These are phyloP conservation scores for Matsumyia berberina DNA, from an alignment of 2,888 invertebrate species.

Conservation along the genomic window DNA sequence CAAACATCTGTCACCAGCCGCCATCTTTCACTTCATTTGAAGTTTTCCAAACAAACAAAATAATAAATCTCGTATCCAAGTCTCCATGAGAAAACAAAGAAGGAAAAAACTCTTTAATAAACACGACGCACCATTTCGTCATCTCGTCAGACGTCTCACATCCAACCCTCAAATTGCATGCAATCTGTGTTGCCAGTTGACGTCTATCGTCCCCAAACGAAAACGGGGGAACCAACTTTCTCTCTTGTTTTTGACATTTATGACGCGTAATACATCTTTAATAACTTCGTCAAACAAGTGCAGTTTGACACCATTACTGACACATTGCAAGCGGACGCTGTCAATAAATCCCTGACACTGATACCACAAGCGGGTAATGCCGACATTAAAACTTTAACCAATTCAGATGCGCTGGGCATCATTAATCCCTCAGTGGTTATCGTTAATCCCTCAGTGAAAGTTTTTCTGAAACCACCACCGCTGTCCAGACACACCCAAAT, in stretches of 20 bases:
- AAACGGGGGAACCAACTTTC: conserved; percentile 18
- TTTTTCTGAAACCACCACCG: not conserved
- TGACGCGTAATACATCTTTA: conserved; percentile 73
- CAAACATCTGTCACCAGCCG: conserved; percentile 50
- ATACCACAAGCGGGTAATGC: conserved; percentile 23
- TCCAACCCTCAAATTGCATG: conserved; percentile 39
- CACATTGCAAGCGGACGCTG: conserved; percentile 41
- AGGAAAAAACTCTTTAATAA: conserved; percentile 60
- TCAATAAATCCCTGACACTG: conserved; percentile 55
- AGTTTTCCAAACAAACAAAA: conserved; percentile 36
- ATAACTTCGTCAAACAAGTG: conserved; percentile 73
- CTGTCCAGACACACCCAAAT: conserved; percentile 44
- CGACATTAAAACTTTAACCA: conserved; percentile 42
- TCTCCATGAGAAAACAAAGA: not conserved
- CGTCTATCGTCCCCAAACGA: not conserved
- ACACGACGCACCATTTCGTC: conserved; percentile 69
- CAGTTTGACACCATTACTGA: conserved; percentile 47
- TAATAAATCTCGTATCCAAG: conserved; percentile 48
- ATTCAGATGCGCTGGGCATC: conserved; percentile 46
- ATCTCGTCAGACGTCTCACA: conserved; percentile 15
- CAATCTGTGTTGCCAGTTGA: conserved; percentile 41
- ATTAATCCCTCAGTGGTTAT: conserved; percentile 71
- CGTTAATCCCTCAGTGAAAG: conserved; percentile 49
- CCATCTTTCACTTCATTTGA: conserved; percentile 57
- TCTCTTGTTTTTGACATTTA: conserved; percentile 61